These are phyloP conservation scores for Oceanodroma tethys DNA, from an alignment of 2,113 vertebrate genomes.

Conservation along the genomic window DNA sequence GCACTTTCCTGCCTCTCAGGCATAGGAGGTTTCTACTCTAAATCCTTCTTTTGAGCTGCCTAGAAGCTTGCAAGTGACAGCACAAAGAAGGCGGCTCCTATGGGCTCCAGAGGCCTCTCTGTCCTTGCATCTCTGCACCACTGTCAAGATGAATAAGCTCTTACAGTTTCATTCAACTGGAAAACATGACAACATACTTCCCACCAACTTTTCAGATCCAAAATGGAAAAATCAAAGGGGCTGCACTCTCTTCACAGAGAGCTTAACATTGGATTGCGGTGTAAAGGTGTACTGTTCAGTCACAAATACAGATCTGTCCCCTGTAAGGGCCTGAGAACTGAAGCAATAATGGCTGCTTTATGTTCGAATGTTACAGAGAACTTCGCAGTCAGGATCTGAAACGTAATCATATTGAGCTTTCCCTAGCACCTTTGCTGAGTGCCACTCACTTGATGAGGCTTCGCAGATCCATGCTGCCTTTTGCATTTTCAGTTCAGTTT, in stretches of 20 bases:
- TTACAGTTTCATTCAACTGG: neutral
- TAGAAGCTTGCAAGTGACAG: neutral
- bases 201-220: neutral
- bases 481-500: neutral
- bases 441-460: neutral
- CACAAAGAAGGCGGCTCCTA: neutral
- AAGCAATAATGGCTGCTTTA: neutral
- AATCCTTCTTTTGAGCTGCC: neutral
- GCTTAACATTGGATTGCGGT: neutral
- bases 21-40: neutral
- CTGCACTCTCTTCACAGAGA: neutral
- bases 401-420: neutral
- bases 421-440: neutral
- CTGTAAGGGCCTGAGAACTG: neutral
- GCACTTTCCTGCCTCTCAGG: neutral
- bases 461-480: neutral
- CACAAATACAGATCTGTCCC: neutral
- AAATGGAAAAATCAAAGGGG: neutral
- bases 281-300: neutral
- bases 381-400: neutral
- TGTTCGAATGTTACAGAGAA: neutral
- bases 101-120: neutral
- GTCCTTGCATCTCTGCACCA: neutral
- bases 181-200: neutral
- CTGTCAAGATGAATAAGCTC: neutral